phyloP scores from a whole-genome alignment of 2,888 invertebrate species.

The Chaetoderma sp. region DNA sequence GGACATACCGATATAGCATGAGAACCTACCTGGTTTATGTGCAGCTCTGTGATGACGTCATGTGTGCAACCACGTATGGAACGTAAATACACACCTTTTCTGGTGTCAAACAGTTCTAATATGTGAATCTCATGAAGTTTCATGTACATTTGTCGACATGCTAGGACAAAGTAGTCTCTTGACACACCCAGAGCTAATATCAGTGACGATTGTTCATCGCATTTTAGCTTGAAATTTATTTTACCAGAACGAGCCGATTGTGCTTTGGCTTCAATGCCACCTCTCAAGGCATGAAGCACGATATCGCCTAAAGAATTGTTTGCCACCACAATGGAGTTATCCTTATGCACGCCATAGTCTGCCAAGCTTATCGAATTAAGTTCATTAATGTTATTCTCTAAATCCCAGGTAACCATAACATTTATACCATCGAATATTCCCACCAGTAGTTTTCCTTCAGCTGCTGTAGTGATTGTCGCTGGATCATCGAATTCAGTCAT shows the following conservation, averaged over 20 bases:
- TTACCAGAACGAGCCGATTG: slow-evolving; percentile 57
- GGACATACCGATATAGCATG: slow-evolving; percentile 60
- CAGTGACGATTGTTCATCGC: slow-evolving; percentile 53
- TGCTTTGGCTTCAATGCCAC: slow-evolving; percentile 52
- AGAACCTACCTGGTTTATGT: slow-evolving; percentile 58
- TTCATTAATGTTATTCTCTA: slow-evolving; percentile 43
- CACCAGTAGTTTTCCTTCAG: slow-evolving; percentile 53
- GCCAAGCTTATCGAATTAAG: slow-evolving; percentile 44
- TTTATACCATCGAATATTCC: slow-evolving; percentile 62
- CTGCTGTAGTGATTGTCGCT: slow-evolving; percentile 53
- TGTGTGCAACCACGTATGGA: slow-evolving; percentile 61
- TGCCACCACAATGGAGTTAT: slow-evolving; percentile 54
- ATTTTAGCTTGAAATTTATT: slow-evolving; percentile 52
- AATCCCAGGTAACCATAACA: slow-evolving; percentile 54
- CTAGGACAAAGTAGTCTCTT: slow-evolving; percentile 61
- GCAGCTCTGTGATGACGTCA: slow-evolving; percentile 54
- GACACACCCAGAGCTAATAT: slow-evolving; percentile 59
- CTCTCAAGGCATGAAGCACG: slow-evolving; percentile 59
- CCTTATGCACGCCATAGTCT: slow-evolving; percentile 53
- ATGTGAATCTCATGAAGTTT: slow-evolving; percentile 57
- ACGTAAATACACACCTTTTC: slow-evolving; percentile 56
- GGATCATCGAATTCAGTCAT: slow-evolving; percentile 57
- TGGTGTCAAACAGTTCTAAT: slow-evolving; percentile 61
- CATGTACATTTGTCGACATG: slow-evolving; percentile 59
- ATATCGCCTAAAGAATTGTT: slow-evolving; percentile 49